A percentile compares a stretch with the other conserved stretches of the same genome.
These are phyloP conservation scores for Aleiodes sp. DNA, from an alignment of 1,140 invertebrate genomes.

Conservation along the genomic window DNA sequence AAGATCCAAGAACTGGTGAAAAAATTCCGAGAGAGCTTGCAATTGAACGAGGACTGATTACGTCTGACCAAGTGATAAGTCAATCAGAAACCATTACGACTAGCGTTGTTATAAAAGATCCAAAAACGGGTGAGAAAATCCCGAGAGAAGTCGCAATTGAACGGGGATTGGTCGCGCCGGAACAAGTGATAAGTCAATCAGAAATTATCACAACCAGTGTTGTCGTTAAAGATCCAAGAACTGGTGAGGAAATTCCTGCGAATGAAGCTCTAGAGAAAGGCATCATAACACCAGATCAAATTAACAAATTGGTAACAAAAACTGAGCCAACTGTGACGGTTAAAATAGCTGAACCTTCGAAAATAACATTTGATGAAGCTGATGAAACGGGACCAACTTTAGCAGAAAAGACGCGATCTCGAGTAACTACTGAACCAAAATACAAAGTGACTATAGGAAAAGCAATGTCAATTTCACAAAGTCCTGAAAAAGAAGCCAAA, in stretches of 20 bases:
- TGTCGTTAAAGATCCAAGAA: conserved; percentile 63
- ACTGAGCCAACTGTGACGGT: conserved; percentile 44
- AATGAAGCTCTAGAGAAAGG: conserved; percentile 69
- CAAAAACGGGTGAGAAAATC: conserved; percentile 78
- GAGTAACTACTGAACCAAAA: conserved; percentile 74
- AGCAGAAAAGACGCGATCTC: conserved; percentile 69
- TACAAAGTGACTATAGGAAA: conserved; percentile 73
- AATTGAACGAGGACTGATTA: conserved; percentile 70
- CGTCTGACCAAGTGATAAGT: conserved; percentile 39
- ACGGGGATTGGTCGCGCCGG: conserved; percentile 72
- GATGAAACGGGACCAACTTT: conserved; percentile 61
- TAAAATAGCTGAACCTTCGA: conserved; percentile 42
- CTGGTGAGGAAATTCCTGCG: conserved; percentile 63
- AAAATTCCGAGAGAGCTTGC: conserved; percentile 74
- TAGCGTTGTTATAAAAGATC: conserved; percentile 58
- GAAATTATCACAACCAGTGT: conserved; percentile 41
- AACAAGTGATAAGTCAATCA: conserved; percentile 44
- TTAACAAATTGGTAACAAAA: conserved; percentile 52
- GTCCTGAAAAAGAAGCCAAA: conserved; percentile 71
- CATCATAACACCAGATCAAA: conserved; percentile 47
- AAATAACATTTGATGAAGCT: conserved; percentile 51
- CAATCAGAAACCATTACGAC: conserved; percentile 40
- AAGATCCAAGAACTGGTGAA: conserved; percentile 81
- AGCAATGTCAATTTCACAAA: conserved; percentile 66
- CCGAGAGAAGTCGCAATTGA: conserved; percentile 68